Evolutionary conservation across 2,888 invertebrate species (phyloP).

Genomic region (Rhingia rostrata): DNA sequence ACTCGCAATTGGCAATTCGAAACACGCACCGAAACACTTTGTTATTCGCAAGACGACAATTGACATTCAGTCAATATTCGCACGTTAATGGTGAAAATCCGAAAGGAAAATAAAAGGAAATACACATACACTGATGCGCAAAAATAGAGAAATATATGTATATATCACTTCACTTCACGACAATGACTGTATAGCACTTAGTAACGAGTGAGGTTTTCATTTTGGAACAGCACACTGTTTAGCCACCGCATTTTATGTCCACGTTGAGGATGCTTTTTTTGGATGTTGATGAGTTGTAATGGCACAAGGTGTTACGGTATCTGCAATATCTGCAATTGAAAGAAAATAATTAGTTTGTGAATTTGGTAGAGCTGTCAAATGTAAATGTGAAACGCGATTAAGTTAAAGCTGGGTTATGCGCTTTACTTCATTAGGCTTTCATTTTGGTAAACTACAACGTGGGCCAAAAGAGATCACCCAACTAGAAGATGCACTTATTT

Average conservation of each 20-base stretch:
- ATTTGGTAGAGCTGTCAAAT: neutral
- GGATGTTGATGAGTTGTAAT: neutral
- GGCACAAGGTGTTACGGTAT: neutral
- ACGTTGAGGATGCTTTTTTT: slow-evolving; percentile 6
- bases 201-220: slow-evolving; percentile 12
- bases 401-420: no score
- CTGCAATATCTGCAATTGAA: slow-evolving; percentile 45
- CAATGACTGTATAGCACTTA: slow-evolving; percentile 32
- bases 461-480: no score
- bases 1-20: slow-evolving; percentile 55
- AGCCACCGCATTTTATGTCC: slow-evolving; percentile 34
- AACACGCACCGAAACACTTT: slow-evolving; percentile 64
- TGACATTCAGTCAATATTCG: slow-evolving; percentile 58
- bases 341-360: neutral
- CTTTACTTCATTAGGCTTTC: no score
- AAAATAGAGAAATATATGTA: neutral
- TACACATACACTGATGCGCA: neutral
- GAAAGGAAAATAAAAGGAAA: slow-evolving; percentile 13
- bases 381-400: neutral
- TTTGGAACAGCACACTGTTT: slow-evolving; percentile 10
- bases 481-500: no score
- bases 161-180: slow-evolving; percentile 30
- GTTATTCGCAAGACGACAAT: slow-evolving; percentile 41
- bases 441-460: no score
- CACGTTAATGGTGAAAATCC: slow-evolving; percentile 43